These are phyloP conservation scores for Aurelia aurita complex sp. Pacific DNA, from an alignment of 30 jellyfish, hydroid and myxozoan species.

Conservation along the genomic window DNA sequence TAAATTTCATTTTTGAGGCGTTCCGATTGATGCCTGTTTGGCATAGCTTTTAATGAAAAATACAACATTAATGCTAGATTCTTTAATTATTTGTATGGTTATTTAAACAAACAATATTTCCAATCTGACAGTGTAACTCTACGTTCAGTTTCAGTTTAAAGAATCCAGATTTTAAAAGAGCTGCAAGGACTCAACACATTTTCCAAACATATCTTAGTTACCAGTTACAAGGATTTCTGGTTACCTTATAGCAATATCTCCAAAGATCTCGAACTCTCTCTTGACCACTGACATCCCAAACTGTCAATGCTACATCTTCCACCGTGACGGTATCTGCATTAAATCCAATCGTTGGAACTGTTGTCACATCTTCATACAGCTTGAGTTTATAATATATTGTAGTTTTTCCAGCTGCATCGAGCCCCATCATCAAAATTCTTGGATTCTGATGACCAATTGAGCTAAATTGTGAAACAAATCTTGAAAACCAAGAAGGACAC, in stretches of 20 bases:
- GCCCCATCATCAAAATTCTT: slow-evolving; percentile 73
- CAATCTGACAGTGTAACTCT: too few relatives aligned
- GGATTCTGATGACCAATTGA: slow-evolving; percentile 57
- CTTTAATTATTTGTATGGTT: too few relatives aligned
- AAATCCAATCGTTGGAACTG: slow-evolving; percentile 89
- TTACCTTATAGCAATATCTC: slow-evolving; percentile 82
- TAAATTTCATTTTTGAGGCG: too few relatives aligned
- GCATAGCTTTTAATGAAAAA: too few relatives aligned
- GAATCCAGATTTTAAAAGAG: too few relatives aligned
- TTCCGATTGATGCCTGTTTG: too few relatives aligned
- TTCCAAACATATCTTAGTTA: too few relatives aligned
- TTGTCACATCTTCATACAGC: slow-evolving; percentile 77
- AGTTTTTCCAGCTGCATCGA: slow-evolving; percentile 94
- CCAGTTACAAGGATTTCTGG: too few relatives aligned
- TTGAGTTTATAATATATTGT: slow-evolving; percentile 77
- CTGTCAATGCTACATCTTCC: slow-evolving; percentile 73
- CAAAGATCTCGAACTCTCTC: slow-evolving; percentile 84
- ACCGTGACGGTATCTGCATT: slow-evolving; percentile 81
- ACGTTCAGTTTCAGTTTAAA: too few relatives aligned
- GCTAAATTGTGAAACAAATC: slow-evolving; percentile 27
- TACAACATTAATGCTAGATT: too few relatives aligned
- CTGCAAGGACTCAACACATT: too few relatives aligned
- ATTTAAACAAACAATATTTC: too few relatives aligned
- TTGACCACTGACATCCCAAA: slow-evolving; percentile 97
- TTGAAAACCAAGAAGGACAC: slow-evolving; percentile 67